Evolutionary conservation across 2,113 vertebrate genomes (phyloP).

Genomic region (Recurvirostra avosetta): DNA sequence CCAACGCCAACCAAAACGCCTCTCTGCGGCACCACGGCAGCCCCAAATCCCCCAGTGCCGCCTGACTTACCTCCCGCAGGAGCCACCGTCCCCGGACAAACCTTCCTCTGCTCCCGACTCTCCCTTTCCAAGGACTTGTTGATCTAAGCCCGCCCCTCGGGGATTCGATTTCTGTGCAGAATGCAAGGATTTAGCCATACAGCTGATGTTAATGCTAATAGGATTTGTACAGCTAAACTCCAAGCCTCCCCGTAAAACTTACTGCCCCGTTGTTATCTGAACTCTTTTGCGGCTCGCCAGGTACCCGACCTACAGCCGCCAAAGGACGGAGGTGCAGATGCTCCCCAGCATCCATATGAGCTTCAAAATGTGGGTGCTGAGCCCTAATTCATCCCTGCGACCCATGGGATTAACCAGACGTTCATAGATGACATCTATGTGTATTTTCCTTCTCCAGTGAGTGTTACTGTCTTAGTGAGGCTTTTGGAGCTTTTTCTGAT

Average conservation of each 20-base stretch:
- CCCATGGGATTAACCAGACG: background rate
- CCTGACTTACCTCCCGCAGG: background rate
- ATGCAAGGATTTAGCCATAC: constrained; percentile 17
- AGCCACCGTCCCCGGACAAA: rapidly evolving
- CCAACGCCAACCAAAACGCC: background rate
- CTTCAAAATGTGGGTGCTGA: background rate
- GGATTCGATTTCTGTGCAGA: constrained; percentile 24
- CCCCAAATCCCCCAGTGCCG: background rate
- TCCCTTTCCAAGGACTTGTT: background rate
- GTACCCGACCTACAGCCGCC: background rate
- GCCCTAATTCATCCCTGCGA: rapidly evolving
- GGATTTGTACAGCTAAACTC: constrained; percentile 22
- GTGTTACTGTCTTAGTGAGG: background rate
- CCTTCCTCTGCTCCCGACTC: background rate
- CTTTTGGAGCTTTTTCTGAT: background rate
- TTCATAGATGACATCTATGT: rapidly evolving
- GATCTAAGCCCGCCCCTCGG: constrained; percentile 4
- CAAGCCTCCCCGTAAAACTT: background rate
- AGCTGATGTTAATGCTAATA: constrained; percentile 14
- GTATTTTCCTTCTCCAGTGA: background rate
- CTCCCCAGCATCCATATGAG: background rate
- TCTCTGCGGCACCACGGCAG: background rate
- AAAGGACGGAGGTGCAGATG: background rate
- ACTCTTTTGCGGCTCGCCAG: background rate
- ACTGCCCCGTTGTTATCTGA: background rate